Evolutionary conservation across 2,113 vertebrate genomes (phyloP).

Genomic region (Pelvicachromis taeniatus): DNA sequence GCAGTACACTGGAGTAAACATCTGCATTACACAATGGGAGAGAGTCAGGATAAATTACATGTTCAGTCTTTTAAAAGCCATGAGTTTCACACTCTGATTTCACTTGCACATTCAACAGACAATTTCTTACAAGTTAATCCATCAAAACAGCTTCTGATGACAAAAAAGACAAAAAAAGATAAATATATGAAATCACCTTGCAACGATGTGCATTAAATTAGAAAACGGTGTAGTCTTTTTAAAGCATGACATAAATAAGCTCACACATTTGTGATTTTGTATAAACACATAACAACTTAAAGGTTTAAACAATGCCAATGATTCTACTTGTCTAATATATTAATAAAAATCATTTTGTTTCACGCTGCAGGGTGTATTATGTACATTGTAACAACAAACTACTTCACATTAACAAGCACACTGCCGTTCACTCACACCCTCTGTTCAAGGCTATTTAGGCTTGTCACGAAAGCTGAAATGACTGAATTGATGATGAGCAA

Average conservation of each 20-base stretch:
- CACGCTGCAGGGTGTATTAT: background rate
- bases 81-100: background rate
- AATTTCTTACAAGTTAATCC: background rate
- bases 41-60: background rate
- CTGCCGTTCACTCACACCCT: background rate
- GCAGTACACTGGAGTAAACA: background rate
- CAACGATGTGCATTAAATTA: background rate
- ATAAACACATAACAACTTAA: background rate
- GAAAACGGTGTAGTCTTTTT: background rate
- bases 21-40: background rate
- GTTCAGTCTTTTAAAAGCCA: background rate
- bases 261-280: background rate
- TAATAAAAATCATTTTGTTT: background rate
- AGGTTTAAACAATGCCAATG: background rate
- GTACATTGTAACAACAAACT: background rate
- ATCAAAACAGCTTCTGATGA: background rate
- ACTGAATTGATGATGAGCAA: background rate
- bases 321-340: background rate
- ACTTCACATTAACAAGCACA: conserved; percentile 9
- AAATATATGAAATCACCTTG: background rate
- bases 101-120: background rate
- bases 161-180: background rate
- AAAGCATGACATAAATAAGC: background rate
- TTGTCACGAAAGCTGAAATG: background rate
- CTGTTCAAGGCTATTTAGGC: background rate